Evolutionary conservation across 2,113 vertebrate species (phyloP).

Genomic region (Leptosomus discolor): DNA sequence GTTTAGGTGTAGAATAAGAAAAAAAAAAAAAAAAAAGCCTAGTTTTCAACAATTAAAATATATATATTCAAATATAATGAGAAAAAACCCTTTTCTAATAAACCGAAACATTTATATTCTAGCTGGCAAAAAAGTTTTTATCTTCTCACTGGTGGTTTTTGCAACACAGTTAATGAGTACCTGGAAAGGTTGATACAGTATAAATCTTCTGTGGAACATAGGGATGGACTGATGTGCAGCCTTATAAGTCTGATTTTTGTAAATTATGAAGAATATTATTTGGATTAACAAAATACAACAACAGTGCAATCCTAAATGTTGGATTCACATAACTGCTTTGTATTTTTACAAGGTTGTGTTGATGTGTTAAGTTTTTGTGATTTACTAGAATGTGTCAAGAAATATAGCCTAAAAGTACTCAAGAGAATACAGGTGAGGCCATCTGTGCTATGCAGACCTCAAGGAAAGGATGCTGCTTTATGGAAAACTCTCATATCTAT

Average conservation of each 20-base stretch:
- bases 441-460: neutral
- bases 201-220: neutral
- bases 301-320: neutral
- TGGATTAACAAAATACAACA: neutral
- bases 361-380: neutral
- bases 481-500: neutral
- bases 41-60: neutral
- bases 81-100: accelerated
- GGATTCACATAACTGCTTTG: neutral
- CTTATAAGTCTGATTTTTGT: neutral
- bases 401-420: neutral
- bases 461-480: neutral
- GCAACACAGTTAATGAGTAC: neutral
- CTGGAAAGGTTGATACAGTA: neutral
- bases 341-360: neutral
- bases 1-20: neutral
- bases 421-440: neutral
- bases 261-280: neutral
- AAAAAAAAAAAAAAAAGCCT: neutral
- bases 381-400: neutral
- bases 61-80: neutral
- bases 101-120: neutral
- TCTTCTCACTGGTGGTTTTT: neutral
- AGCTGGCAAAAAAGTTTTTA: neutral
- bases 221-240: neutral